Evolutionary conservation across 2,113 vertebrate genomes (phyloP), one percentile per base, ranked within the genome.

Genomic region (Hoplias malabaricus): DNA sequence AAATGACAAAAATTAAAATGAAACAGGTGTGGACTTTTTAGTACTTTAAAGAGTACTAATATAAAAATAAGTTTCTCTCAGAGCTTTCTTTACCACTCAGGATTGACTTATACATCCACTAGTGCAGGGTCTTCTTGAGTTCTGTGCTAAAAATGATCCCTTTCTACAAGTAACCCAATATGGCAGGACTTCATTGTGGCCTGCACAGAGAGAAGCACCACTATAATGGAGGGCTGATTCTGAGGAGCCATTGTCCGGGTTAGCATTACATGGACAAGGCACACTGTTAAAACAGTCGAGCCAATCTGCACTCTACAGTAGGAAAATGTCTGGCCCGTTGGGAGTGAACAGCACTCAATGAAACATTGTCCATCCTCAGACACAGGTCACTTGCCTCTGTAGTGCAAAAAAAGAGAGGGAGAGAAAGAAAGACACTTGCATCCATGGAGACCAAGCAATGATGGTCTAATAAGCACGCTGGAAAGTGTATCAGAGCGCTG

Each of bases 241-340:
- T 82, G 77, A 85, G 80, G 76, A 46, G 31, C 68, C 82, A 85
- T 83, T 87, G 87, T 89, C 67, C 71, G 61, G 61, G 66, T 78
- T 80, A 71, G 70, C 62, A 67, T 84, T 85, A 84, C 74, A 81
- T 73, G 73, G 81, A 82, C 75, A 84, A 84, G 70, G 84, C 70
- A 25, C 69, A 79, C 70, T 78, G 85, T 86, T 88, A 81, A 86
- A 84, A 80, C 73, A 69, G 82, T 38, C 50, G 40, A 61, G 75
- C 83, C 80, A 83, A 76, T 66, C 66, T 69, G 77, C 71, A 82
- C 73, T 82, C 75, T 66, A 69, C 80, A 79, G 77, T 67, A 75
- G 84, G 80, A 78, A 84, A 84, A 77, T 80, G 75, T 77, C 77
- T 80, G 75, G 75, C 78, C 87, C 85, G 85, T 33, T 63, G 76